phyloP scores from a whole-genome alignment of 2,888 invertebrate species.

The Agrilus cyanescens region DNA sequence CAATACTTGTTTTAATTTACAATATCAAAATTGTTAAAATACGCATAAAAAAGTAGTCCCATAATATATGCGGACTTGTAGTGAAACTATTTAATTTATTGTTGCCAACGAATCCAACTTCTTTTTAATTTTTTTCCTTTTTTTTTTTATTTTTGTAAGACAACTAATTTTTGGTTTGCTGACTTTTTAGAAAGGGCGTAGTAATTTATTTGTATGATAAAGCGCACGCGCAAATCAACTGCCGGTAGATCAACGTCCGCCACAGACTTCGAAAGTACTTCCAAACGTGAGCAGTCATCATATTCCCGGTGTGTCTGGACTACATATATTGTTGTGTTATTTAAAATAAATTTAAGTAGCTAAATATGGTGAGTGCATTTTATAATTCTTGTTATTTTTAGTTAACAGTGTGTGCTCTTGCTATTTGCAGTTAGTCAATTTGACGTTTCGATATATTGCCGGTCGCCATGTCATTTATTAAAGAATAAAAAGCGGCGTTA shows the following conservation, averaged over 20 bases:
- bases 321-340: slow-evolving; percentile 27
- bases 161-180: neutral
- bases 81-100: no score
- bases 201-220: slow-evolving; percentile 4
- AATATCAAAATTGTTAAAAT: no score
- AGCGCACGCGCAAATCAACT: slow-evolving; percentile 28
- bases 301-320: slow-evolving; percentile 30
- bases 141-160: no score
- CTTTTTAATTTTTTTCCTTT: no score
- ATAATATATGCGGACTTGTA: no score
- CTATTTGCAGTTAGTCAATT: slow-evolving; percentile 5
- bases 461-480: slow-evolving; percentile 27
- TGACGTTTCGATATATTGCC: slow-evolving; percentile 17
- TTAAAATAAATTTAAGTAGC: slow-evolving; percentile 25
- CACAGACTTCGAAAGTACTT: slow-evolving; percentile 25
- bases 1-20: no score
- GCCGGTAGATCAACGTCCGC: slow-evolving; percentile 37
- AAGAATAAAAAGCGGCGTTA: slow-evolving; percentile 14
- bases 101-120: no score
- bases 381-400: neutral
- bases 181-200: slow-evolving; percentile 14
- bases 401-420: slow-evolving; percentile 4
- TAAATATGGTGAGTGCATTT: slow-evolving; percentile 31
- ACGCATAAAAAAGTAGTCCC: no score
- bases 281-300: slow-evolving; percentile 27